Percentiles rank a stretch among this genome's conserved stretches.
These are phyloP conservation scores for Ophioninae sp. DNA, from an alignment of 2,888 invertebrate genomes.

Conservation along the genomic window DNA sequence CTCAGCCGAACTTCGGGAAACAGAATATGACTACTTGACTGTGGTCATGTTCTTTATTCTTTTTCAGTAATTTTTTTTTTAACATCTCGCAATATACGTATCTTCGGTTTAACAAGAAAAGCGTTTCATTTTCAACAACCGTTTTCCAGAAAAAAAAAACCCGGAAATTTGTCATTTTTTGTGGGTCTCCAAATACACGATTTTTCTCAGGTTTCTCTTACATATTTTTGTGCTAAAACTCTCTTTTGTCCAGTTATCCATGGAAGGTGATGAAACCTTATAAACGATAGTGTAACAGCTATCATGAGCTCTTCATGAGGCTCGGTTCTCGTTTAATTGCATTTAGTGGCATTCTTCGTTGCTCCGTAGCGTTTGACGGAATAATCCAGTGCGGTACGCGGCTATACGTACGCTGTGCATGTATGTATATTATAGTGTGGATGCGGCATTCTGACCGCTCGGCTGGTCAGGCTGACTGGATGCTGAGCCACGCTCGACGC, in stretches of 20 bases:
- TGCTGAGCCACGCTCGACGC: constrained; percentile 61
- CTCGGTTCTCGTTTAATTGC: constrained; percentile 18
- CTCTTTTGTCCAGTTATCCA: not conserved
- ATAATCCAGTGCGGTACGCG: not conserved
- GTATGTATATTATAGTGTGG: constrained; percentile 31
- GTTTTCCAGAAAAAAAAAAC: no score
- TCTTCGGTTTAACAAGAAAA: no score
- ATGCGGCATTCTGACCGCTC: constrained; percentile 58
- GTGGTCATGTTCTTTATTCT: no score
- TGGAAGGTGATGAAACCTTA: not conserved
- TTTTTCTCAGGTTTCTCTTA: no score
- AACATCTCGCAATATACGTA: no score
- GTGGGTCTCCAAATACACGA: no score
- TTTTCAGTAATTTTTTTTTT: no score
- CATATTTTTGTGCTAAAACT: not conserved
- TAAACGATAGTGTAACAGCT: not conserved
- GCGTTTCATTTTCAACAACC: no score
- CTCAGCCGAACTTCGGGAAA: no score
- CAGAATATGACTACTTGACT: no score
- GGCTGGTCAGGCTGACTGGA: constrained; percentile 59
- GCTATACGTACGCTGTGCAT: not conserved
- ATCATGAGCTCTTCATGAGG: not conserved
- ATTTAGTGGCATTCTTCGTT: constrained; percentile 6
- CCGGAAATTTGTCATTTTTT: no score
- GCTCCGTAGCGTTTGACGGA: constrained; percentile 11